Evolutionary conservation across 1,140 invertebrate genomes (phyloP), one percentile per base, ranked within the genome.

Genomic region (Metaphire vulgaris): DNA sequence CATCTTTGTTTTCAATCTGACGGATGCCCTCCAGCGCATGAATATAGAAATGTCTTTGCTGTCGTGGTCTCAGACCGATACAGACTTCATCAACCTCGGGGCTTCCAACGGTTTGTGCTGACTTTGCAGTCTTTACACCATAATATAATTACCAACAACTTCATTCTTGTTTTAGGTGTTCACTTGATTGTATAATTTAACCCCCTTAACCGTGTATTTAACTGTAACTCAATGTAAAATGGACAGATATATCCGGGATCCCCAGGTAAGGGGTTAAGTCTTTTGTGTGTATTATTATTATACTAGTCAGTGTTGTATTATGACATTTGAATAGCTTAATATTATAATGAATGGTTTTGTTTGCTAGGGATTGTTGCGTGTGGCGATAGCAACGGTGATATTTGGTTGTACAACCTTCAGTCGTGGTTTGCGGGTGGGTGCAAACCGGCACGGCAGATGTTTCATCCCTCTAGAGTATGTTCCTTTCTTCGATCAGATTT

Each of bases 1-100:
- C 72, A 73, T 73, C 12, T 73, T 34, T n/a, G n/a, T 73, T 2
- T 73, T 56, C 72, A 73, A 41, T 28, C 21, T 56, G 21, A 56
- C 41, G 41, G 21, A 56, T 12, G 72, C 34, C 72, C 14, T 34
- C 41, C 21, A 73, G 2, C 33, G 28, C 16, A 29, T 28, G 26
- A 34, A 56, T 21, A 34, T 31, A 0, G 32, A 31, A n/a, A 12
- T 64, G n/a, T 26, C 1, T 26, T 28, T 1, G 26, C 33, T 73
- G 12, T 1, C 15, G 2, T 73, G 72, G 72, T 34, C 16, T 6
- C 15, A 73, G 41, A 73, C 72, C 16, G 30, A 73, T 1, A 56
- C 72, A 0, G 72, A 73, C 6, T 73, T 73, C 41, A 73, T 73
- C 6, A 34, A 34, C 32, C n/a, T 73, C 1, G 29, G 14, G 16